phyloP scores from a whole-genome alignment of 1,140 invertebrate genomes.

The Trichoplusia ni region DNA sequence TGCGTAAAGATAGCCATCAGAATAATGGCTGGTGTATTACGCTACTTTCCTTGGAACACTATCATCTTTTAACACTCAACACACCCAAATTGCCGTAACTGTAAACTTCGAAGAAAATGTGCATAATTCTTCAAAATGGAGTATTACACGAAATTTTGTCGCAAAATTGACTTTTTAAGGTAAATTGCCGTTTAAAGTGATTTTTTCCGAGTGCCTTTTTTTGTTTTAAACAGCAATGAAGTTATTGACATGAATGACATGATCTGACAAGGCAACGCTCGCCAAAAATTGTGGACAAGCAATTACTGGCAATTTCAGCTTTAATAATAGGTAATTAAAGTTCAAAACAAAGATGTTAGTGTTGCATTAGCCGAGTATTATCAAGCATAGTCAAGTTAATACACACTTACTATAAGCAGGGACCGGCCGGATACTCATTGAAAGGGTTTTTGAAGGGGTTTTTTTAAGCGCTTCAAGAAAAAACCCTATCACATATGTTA shows the following conservation, averaged over 20 bases:
- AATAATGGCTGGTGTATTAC: slow-evolving; percentile 12
- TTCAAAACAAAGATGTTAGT: not conserved
- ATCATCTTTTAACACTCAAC: not conserved
- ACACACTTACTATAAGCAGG: not conserved
- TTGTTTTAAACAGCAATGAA: too few species aligned
- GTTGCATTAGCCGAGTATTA: not conserved
- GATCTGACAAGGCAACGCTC: too few species aligned
- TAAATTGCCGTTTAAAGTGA: too few species aligned
- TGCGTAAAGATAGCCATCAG: not conserved
- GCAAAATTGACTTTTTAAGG: slow-evolving; percentile 4
- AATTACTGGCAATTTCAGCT: not conserved
- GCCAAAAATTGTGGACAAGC: too few species aligned
- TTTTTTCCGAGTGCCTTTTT: too few species aligned
- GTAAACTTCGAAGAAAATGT: not conserved
- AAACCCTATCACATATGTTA: not conserved
- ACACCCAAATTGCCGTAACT: not conserved
- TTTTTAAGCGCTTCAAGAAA: too few species aligned
- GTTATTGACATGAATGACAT: too few species aligned
- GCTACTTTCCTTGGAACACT: slow-evolving; percentile 11
- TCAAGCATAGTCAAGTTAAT: not conserved
- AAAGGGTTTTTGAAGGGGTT: too few species aligned
- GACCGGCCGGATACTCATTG: too few species aligned
- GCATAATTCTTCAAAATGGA: not conserved
- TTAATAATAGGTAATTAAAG: not conserved
- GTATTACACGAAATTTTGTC: not conserved